Base-by-base conservation (phyloP, 2,888 invertebrate genomes). In the Euproctis similis region DNA sequence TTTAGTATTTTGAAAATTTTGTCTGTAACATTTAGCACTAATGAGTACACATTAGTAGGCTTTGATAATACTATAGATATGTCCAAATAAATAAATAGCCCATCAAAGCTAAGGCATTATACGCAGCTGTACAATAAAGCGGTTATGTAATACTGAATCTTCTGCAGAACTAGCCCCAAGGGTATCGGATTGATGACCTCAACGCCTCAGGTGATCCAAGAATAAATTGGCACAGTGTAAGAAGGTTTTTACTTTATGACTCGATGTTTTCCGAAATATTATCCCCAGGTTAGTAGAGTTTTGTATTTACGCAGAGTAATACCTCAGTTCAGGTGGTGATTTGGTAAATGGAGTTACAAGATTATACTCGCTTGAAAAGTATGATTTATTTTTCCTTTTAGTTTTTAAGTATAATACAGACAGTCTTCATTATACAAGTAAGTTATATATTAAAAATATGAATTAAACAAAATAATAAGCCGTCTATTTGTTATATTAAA, bases 171-270 rank as follows among this genome's bases (percentile, higher is more conserved):
- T 68, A 58, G 65, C 59, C 76, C 61, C 67, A 22, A 28, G 72
- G 68, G 69, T 46, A 39, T 58, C 53, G 63, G 68, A 76, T 76
- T 77, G 77, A 77, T 78, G 74, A 66, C 69, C 68, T 49, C 40
- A 51, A 61, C 60, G 62, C 58, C 69, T 60, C 70, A 74, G 73
- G 76, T 73, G 76, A 71, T 65, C 61, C 59, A 36, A 36, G 49
- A 42, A 53, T 56, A 58, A 56, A 60, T 60, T 58, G 57, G 53
- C 42, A 31, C 31, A 33, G 37, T 36, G 41, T 37, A 42, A n/a
- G 36, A 51, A 43, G 42, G 44, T 56, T 53, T 53, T 53, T 59
- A 44, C 48, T 48, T 59, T 53, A 56, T 53, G 43, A 51, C 44
- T 46, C 33, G 39, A 43, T 44, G 38, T 47, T 50, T 51, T 44